Percentiles rank a stretch among this genome's conserved stretches.
Conservation (phyloP, 1,140 invertebrate genomes). For the Psilanteris sp. region DNA sequence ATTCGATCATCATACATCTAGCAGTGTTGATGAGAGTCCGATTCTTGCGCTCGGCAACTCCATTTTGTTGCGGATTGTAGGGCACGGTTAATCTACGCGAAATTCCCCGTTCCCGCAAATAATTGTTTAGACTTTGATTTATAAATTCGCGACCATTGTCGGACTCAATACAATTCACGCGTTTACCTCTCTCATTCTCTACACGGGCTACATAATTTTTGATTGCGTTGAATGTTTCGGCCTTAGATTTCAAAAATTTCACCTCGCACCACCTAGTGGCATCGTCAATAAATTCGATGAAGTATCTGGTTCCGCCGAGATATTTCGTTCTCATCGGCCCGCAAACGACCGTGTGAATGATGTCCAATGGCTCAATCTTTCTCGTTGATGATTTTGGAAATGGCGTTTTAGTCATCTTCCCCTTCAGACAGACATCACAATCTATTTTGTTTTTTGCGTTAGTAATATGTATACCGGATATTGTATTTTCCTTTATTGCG, state of each 20-base stretch:
- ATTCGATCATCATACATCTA: slow-evolving; percentile 63
- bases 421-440: slow-evolving; percentile 33
- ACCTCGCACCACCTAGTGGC: slow-evolving; percentile 47
- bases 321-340: slow-evolving; percentile 64
- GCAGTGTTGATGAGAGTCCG: slow-evolving; percentile 64
- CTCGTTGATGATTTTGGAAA: slow-evolving; percentile 5
- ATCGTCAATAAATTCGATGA: slow-evolving; percentile 68
- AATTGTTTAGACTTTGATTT: slow-evolving; percentile 64
- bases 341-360: slow-evolving; percentile 63
- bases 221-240: neutral
- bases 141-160: slow-evolving; percentile 74
- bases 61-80: slow-evolving; percentile 74
- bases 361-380: slow-evolving; percentile 21
- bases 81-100: slow-evolving; percentile 61
- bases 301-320: slow-evolving; percentile 55
- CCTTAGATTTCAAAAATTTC: neutral
- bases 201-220: neutral
- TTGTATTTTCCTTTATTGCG: slow-evolving; percentile 1
- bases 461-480: slow-evolving; percentile 9
- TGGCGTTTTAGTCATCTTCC: slow-evolving; percentile 29
- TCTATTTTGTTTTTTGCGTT: neutral
- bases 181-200: slow-evolving; percentile 4
- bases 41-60: slow-evolving; percentile 73
- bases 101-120: slow-evolving; percentile 65
- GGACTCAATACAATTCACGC: slow-evolving; percentile 41